phyloP scores from a whole-genome alignment of 2,888 invertebrate species.

The Acleris sparsana region DNA sequence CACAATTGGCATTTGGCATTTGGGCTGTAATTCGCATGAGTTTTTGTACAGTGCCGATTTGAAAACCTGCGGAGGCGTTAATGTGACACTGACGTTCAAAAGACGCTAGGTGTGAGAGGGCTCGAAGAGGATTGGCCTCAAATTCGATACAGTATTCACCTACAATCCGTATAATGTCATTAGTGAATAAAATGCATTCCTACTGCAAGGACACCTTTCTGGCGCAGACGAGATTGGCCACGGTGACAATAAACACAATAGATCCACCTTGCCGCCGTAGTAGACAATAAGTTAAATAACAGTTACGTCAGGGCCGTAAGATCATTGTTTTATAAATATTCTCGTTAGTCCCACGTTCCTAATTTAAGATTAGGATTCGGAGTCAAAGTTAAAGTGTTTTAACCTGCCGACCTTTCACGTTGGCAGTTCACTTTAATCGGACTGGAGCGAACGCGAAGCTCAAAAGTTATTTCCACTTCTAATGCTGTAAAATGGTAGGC shows the following conservation, averaged over 20 bases:
- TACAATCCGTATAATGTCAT: neutral
- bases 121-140: neutral
- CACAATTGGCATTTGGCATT: too few species aligned
- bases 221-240: conserved; percentile 14
- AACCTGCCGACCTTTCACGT: neutral
- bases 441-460: neutral
- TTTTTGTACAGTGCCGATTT: too few species aligned
- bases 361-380: neutral
- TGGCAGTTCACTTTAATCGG: too few species aligned
- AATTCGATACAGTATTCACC: neutral
- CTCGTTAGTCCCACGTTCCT: conserved; percentile 25
- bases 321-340: conserved; percentile 16
- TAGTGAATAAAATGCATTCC: neutral
- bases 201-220: conserved; percentile 4
- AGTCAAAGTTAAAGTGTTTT: conserved; percentile 19
- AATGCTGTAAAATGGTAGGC: too few species aligned
- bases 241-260: conserved; percentile 7
- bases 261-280: conserved; percentile 8
- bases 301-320: conserved; percentile 30
- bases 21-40: too few species aligned
- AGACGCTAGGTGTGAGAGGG: too few species aligned
- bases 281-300: conserved; percentile 24
- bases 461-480: too few species aligned
- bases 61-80: too few species aligned
- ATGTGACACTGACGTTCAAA: too few species aligned